Conservation (phyloP, 2,797 vertebrate species). For the Chrosomus eos region DNA sequence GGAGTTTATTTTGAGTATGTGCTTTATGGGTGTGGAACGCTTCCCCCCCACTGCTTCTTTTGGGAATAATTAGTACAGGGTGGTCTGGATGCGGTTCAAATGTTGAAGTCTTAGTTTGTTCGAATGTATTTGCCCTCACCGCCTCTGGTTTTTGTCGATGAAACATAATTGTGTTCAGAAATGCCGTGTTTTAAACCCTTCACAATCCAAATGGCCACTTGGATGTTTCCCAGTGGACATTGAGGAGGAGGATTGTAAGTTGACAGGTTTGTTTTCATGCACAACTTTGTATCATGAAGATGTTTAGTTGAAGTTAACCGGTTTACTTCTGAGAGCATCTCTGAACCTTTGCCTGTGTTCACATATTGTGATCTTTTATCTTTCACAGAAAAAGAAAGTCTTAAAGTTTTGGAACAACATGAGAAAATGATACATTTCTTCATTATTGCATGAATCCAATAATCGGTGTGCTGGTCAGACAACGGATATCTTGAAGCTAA, state of each 20-base stretch:
- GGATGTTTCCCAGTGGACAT: neutral
- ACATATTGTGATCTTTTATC: neutral
- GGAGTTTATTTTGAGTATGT: slow-evolving; percentile 23
- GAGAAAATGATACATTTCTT: no score
- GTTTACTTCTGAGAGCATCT: neutral
- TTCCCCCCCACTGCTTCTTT: slow-evolving; percentile 14
- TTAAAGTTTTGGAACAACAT: neutral
- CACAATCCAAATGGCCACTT: neutral
- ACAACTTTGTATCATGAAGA: neutral
- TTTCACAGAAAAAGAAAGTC: neutral
- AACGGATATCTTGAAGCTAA: no score
- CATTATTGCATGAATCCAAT: no score
- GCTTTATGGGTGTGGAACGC: slow-evolving; percentile 5
- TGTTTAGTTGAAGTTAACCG: neutral
- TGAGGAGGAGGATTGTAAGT: neutral
- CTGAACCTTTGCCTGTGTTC: neutral
- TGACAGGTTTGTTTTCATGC: neutral
- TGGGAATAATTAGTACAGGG: slow-evolving; percentile 28
- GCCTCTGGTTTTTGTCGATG: neutral
- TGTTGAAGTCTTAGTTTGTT: neutral
- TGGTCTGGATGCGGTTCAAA: slow-evolving; percentile 6
- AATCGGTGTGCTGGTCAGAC: no score
- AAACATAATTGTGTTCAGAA: neutral
- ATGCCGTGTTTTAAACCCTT: neutral
- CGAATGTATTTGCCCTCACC: neutral